phyloP scores from a whole-genome alignment of 2,797 vertebrate genomes.

The Oreochromis mossambicus region DNA sequence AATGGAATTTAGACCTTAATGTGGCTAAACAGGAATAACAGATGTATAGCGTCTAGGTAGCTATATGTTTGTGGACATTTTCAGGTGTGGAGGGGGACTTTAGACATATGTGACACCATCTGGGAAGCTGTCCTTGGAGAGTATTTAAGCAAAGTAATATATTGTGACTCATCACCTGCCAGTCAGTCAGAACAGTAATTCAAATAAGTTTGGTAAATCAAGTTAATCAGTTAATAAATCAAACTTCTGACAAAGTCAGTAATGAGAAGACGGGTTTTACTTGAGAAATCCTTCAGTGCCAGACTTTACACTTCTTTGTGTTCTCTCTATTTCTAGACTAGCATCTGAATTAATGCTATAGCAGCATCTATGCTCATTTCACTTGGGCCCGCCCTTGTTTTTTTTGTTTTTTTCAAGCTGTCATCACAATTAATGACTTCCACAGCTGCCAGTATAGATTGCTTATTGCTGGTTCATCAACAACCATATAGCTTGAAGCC shows the following conservation, averaged over 20 bases:
- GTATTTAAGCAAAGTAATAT: too few relatives aligned
- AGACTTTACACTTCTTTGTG: neutral
- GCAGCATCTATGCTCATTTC: neutral
- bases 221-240: neutral
- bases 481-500: neutral
- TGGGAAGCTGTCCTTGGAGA: too few relatives aligned
- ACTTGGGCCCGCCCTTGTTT: fast-evolving
- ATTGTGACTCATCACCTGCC: too few relatives aligned
- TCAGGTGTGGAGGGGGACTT: too few relatives aligned
- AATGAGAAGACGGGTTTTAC: neutral
- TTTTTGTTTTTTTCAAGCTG: neutral
- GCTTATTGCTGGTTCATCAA: neutral
- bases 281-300: neutral
- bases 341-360: neutral
- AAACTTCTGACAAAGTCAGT: neutral
- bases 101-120: too few relatives aligned
- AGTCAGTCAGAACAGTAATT: neutral
- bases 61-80: too few relatives aligned
- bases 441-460: neutral
- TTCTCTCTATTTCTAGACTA: neutral
- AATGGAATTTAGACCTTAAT: too few relatives aligned
- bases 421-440: neutral
- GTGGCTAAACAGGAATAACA: too few relatives aligned
- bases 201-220: neutral
- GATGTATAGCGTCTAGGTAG: too few relatives aligned